Evolutionary conservation across 1,140 invertebrate species (phyloP), one percentile per base, ranked within the genome.

Genomic region (Chelonus insularis): DNA sequence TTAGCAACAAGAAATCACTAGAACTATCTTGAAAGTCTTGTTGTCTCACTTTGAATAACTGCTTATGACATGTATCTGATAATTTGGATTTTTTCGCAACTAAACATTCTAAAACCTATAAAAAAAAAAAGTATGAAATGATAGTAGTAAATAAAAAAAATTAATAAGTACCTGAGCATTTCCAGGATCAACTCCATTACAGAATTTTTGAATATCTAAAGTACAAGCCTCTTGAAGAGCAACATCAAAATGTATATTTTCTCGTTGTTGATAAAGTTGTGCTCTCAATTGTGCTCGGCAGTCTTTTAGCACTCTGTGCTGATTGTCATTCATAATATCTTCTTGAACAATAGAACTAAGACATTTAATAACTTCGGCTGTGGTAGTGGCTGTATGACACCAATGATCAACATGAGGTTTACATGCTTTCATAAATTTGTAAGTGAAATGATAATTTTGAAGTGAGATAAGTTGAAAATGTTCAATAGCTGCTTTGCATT

Each of bases 351-450:
- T 88, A 75, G 92, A 89, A 80, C 95, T 97, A 11, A 99, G 83
- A 79, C 97, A 99, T 41, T 87, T 85, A 7, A 99, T 91, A 7
- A 98, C 94, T 69, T 96, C 90, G 41, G 86, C 86, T 78, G 94
- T 96, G n/a, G 84, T 89, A 76, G 88, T 93, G 47, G 85, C 88
- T 63, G 72, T 78, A 5, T 86, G 84, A 80, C 96, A 99, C 76
- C 89, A 90, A 65, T 88, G 84, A 47, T 88, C 83, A 0, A 97
- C 95, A 80, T 93, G 88, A 7, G 85, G 84, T 69, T 91, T 89
- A 71, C 97, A 99, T 0, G 94, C 91, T 73, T 95, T 88, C 81
- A 97, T 97, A 76, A 99, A 99, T 76, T 95, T 96, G 68, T 91
- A 92, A 16, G 91, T 95, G 77, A 99, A 99, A 72, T 89, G 89